These are phyloP conservation scores for Nerophis ophidion DNA, from an alignment of 2,113 vertebrate genomes.

Conservation along the genomic window DNA sequence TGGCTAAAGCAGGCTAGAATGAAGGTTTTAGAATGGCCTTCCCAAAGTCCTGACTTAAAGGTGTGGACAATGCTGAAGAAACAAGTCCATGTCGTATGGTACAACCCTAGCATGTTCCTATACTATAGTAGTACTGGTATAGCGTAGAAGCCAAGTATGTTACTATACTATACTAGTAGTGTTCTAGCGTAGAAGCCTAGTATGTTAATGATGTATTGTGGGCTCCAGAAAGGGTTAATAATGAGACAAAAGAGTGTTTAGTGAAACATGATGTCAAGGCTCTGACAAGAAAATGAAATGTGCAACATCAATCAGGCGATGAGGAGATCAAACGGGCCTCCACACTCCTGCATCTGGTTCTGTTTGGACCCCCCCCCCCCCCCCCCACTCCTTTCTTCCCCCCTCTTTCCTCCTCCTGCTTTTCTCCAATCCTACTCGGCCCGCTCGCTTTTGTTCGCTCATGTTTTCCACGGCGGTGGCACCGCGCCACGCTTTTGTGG, in stretches of 20 bases:
- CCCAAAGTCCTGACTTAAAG: too few relatives aligned
- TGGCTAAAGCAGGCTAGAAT: too few relatives aligned
- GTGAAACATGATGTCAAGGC: constrained; percentile 74
- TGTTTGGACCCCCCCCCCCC: constrained; percentile 61
- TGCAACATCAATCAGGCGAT: constrained; percentile 74
- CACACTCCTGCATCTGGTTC: constrained; percentile 66
- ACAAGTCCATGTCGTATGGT: too few relatives aligned
- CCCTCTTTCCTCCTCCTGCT: constrained; percentile 45
- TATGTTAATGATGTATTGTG: constrained; percentile 46
- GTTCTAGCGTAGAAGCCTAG: too few relatives aligned
- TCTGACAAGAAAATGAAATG: constrained; percentile 73
- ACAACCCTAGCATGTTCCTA: too few relatives aligned
- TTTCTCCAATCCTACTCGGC: constrained; percentile 49
- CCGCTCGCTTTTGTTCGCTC: constrained; percentile 55
- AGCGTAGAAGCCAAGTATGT: too few relatives aligned
- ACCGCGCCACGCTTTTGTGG: constrained; percentile 56
- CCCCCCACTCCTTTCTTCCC: constrained; percentile 22
- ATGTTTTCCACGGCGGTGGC: constrained; percentile 70
- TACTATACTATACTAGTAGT: too few relatives aligned
- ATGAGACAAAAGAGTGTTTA: constrained; percentile 66
- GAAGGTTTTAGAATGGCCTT: too few relatives aligned
- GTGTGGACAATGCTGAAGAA: too few relatives aligned
- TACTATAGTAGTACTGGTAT: too few relatives aligned
- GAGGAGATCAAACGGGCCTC: constrained; percentile 74
- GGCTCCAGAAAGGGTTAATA: constrained; percentile 57